Evolutionary conservation across 2,113 vertebrate species (phyloP).

Genomic region (Chamaea fasciata): DNA sequence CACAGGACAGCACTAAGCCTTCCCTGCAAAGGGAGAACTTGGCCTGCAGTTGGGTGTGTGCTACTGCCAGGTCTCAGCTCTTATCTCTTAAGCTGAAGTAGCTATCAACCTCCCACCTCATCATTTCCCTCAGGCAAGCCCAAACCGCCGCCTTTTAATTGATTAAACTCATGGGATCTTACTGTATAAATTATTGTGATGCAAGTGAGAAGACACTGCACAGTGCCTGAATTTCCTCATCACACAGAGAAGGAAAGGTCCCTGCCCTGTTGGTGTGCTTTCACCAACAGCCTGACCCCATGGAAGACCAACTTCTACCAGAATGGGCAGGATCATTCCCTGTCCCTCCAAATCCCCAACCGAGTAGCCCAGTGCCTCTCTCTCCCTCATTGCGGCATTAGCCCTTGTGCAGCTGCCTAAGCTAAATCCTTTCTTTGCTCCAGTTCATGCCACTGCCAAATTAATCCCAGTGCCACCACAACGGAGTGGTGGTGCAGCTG

Average conservation of each 20-base stretch:
- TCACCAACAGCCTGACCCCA: background rate
- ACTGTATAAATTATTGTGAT: background rate
- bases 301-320: background rate
- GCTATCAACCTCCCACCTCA: background rate
- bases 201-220: background rate
- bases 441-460: background rate
- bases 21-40: background rate
- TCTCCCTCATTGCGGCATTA: background rate
- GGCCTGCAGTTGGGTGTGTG: background rate
- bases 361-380: fast-evolving
- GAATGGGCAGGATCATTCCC: background rate
- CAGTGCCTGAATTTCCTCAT: background rate
- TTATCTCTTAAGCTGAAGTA: background rate
- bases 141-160: background rate
- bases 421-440: background rate
- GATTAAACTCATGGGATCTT: background rate
- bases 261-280: background rate
- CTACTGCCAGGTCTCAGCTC: background rate
- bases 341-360: background rate
- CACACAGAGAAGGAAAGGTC: background rate
- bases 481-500: background rate
- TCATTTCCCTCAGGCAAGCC: background rate
- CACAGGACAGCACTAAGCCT: background rate
- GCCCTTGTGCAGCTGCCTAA: background rate
- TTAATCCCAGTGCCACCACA: background rate